phyloP scores from a whole-genome alignment of 2,888 invertebrate genomes.

The Julus scandinavius region DNA sequence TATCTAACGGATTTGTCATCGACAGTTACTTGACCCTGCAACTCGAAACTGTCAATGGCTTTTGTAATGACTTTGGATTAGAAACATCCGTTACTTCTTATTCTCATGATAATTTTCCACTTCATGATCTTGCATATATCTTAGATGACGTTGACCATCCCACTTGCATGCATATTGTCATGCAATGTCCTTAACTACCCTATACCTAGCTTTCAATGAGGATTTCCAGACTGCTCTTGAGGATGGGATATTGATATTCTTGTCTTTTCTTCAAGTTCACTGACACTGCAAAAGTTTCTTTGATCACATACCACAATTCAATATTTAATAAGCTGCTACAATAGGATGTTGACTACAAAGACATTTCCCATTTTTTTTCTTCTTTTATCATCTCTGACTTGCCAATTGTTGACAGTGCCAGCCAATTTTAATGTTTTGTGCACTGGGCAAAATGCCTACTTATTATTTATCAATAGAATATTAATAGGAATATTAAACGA shows the following conservation, averaged over 20 bases:
- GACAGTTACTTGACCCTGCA: neutral
- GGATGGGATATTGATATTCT: neutral
- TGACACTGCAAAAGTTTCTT: neutral
- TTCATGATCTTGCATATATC: neutral
- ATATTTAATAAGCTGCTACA: slow-evolving; percentile 16
- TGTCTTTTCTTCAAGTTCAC: neutral
- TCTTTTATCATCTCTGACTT: neutral
- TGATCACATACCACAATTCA: slow-evolving; percentile 1
- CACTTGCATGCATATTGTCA: neutral
- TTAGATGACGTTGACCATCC: neutral
- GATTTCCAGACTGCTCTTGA: neutral
- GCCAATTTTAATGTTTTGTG: neutral
- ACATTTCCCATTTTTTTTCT: neutral
- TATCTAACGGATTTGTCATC: neutral
- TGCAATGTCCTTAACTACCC: neutral
- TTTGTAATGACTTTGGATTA: neutral
- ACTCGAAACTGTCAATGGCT: neutral
- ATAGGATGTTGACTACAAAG: neutral
- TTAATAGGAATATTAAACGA: neutral
- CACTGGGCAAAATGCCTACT: neutral
- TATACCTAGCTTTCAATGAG: neutral
- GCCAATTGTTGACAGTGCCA: neutral
- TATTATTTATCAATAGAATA: neutral
- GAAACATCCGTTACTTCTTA: neutral
- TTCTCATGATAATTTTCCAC: neutral